A percentile compares a stretch with the other conserved stretches of the same genome.
phyloP scores from a whole-genome alignment of 2,888 invertebrate species.

The Eretmocerus hayati region DNA sequence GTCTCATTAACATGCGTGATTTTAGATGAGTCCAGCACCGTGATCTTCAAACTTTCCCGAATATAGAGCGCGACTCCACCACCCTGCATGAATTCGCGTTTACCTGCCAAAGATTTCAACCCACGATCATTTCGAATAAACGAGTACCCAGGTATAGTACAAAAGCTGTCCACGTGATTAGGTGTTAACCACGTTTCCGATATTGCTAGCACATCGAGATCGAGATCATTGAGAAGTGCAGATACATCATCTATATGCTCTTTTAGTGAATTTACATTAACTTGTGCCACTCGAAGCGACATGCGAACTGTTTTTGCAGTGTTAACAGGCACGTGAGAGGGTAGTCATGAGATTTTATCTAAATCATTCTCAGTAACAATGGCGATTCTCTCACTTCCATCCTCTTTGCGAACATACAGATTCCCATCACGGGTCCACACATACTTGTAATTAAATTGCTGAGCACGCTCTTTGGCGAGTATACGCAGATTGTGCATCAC shows the following conservation, averaged over 20 bases:
- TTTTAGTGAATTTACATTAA: background rate
- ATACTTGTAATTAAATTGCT: no score
- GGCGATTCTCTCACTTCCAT: no score
- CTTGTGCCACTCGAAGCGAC: background rate
- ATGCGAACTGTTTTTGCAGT: no score
- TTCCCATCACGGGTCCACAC: no score
- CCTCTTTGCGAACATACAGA: no score
- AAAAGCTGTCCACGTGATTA: background rate
- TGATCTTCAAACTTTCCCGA: background rate
- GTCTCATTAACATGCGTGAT: background rate
- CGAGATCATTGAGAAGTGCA: background rate
- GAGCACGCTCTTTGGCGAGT: no score
- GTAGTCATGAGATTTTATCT: no score
- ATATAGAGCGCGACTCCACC: background rate
- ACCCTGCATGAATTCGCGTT: background rate
- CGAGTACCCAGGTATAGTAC: background rate
- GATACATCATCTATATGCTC: background rate
- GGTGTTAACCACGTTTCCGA: conserved; percentile 1
- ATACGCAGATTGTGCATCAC: no score
- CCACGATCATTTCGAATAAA: background rate
- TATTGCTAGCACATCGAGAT: background rate
- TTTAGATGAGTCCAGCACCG: background rate
- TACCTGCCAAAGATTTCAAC: background rate
- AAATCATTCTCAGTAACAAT: no score
- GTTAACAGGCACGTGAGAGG: no score